Percentiles rank a stretch among this genome's conserved stretches.
These are phyloP conservation scores for Taenioides sp. DNA, from an alignment of 2,797 vertebrate genomes.

Conservation along the genomic window DNA sequence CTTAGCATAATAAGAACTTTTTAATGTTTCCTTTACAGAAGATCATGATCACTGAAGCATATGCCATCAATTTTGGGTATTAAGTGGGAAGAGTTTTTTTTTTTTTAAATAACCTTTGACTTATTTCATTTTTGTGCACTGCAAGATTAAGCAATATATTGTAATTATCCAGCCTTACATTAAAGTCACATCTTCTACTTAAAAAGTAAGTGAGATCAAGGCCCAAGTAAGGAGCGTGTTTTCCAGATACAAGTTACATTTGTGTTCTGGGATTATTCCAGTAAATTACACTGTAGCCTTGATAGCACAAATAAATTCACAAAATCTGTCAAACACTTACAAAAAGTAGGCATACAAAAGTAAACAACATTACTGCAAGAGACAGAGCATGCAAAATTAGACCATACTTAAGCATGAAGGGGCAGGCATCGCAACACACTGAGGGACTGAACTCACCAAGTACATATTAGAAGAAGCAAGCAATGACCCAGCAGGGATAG, in stretches of 20 bases:
- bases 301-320: slow-evolving; percentile 29
- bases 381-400: slow-evolving; percentile 54
- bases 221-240: not conserved
- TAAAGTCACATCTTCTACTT: slow-evolving; percentile 8
- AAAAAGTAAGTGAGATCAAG: slow-evolving; percentile 33
- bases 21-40: not conserved
- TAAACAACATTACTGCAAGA: slow-evolving; percentile 35
- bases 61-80: too few relatives aligned
- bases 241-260: not conserved
- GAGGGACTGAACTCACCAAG: slow-evolving; percentile 89
- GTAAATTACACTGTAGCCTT: slow-evolving; percentile 17
- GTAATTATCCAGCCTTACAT: not conserved
- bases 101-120: too few relatives aligned
- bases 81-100: too few relatives aligned
- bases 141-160: not conserved
- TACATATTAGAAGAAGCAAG: slow-evolving; percentile 92
- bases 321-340: slow-evolving; percentile 4
- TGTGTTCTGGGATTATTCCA: not conserved
- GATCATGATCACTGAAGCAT: not conserved
- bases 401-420: slow-evolving; percentile 18
- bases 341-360: slow-evolving; percentile 4
- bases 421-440: slow-evolving; percentile 51
- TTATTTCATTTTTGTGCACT: not conserved
- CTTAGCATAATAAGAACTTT: not conserved
- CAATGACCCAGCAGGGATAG: slow-evolving; percentile 83